Evolutionary conservation across 2,113 vertebrate species (phyloP).

Genomic region (Indicator indicator): DNA sequence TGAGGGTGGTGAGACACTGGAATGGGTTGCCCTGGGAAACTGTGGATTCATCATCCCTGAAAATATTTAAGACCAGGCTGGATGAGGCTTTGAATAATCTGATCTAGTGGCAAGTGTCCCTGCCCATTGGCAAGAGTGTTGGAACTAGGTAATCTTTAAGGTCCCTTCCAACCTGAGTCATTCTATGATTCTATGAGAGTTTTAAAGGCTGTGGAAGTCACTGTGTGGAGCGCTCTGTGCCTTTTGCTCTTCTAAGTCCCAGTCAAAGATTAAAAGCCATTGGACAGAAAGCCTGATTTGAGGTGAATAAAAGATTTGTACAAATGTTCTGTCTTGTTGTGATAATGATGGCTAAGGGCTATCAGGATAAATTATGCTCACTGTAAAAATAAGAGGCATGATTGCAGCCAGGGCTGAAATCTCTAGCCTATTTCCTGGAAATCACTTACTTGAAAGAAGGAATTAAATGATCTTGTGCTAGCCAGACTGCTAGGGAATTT

Average conservation of each 20-base stretch:
- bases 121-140: too few relatives aligned
- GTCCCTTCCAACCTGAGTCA: too few relatives aligned
- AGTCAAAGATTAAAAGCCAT: background rate
- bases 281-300: background rate
- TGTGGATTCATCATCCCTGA: too few relatives aligned
- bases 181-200: too few relatives aligned
- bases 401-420: constrained; percentile 15
- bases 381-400: background rate
- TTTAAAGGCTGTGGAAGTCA: background rate
- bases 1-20: too few relatives aligned
- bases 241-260: background rate
- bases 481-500: background rate
- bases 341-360: background rate
- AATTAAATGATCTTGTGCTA: background rate
- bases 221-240: background rate
- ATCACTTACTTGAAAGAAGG: background rate
- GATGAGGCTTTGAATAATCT: too few relatives aligned
- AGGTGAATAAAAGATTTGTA: background rate
- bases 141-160: too few relatives aligned
- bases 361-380: background rate
- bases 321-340: background rate
- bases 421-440: background rate
- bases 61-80: too few relatives aligned
- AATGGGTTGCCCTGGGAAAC: too few relatives aligned
- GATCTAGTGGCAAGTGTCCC: too few relatives aligned